Conservation (phyloP, 2,113 vertebrate genomes). For the Lipophrys pholis region DNA sequence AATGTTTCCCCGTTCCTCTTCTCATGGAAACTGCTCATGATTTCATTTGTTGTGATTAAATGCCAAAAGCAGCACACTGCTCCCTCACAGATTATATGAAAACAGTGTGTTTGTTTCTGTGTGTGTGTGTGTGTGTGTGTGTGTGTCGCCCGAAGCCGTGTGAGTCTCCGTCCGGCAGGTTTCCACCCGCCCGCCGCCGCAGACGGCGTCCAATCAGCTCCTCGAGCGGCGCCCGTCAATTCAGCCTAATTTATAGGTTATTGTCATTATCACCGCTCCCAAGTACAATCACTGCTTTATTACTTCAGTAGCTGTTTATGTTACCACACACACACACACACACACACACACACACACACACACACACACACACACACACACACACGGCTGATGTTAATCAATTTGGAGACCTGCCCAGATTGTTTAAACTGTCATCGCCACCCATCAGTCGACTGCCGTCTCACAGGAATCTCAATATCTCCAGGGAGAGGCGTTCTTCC, state of each 20-base stretch:
- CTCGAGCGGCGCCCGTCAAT: conserved; percentile 52
- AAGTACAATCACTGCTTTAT: conserved; percentile 66
- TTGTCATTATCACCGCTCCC: conserved; percentile 60
- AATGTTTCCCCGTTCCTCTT: conserved; percentile 93
- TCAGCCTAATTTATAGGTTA: conserved; percentile 66
- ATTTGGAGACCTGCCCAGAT: conserved; percentile 68
- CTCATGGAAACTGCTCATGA: conserved; percentile 86
- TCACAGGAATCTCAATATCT: conserved; percentile 63
- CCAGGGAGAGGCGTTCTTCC: conserved; percentile 46
- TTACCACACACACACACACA: conserved; percentile 18
- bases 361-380: conserved; percentile 22
- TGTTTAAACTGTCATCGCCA: conserved; percentile 71
- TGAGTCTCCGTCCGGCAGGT: conserved; percentile 40
- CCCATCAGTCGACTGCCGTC: conserved; percentile 61
- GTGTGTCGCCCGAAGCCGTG: conserved; percentile 66
- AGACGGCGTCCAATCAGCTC: conserved; percentile 60
- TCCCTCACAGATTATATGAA: conserved; percentile 90
- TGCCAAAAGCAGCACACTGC: conserved; percentile 90
- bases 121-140: conserved; percentile 45
- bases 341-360: conserved; percentile 19
- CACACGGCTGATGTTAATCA: conserved; percentile 65
- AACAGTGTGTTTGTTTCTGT: conserved; percentile 58
- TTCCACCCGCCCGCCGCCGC: conserved; percentile 15
- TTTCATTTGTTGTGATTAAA: conserved; percentile 94
- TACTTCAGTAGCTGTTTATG: conserved; percentile 61